A percentile compares a stretch with the other conserved stretches of the same genome.
phyloP scores from a whole-genome alignment of 2,113 vertebrate genomes.

The Rhabdornis inornatus region DNA sequence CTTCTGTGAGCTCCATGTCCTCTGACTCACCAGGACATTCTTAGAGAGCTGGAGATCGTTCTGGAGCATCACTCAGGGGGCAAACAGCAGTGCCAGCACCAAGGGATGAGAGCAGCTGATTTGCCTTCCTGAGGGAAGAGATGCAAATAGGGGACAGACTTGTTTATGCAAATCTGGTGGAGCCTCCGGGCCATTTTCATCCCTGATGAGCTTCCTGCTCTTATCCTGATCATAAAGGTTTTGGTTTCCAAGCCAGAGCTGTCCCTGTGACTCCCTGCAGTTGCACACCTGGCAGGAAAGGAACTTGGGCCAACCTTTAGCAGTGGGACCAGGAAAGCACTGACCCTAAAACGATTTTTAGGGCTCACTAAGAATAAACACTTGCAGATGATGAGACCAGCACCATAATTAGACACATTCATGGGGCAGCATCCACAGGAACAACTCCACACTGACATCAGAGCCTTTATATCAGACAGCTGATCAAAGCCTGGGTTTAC shows the following conservation, averaged over 20 bases:
- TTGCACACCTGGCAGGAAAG: neutral
- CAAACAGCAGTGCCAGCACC: neutral
- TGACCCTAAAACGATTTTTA: neutral
- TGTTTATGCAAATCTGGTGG: neutral
- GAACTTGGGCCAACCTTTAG: neutral
- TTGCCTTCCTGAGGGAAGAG: neutral
- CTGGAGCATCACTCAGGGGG: neutral
- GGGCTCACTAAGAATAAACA: neutral
- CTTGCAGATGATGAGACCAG: neutral
- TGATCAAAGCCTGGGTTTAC: neutral
- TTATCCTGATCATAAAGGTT: neutral
- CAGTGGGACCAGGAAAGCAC: neutral
- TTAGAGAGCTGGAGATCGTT: neutral
- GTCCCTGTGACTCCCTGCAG: neutral
- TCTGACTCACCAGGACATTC: slow-evolving; percentile 26
- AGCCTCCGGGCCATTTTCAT: neutral
- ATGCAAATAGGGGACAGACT: neutral
- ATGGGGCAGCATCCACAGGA: neutral
- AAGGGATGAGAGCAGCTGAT: neutral
- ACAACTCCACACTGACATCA: neutral
- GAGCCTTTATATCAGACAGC: neutral
- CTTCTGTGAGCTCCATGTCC: neutral
- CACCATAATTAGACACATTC: neutral
- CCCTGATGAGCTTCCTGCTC: neutral
- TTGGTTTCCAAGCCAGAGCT: neutral